phyloP scores from a whole-genome alignment of 2,888 invertebrate genomes.

The Barypeithes pellucidus region DNA sequence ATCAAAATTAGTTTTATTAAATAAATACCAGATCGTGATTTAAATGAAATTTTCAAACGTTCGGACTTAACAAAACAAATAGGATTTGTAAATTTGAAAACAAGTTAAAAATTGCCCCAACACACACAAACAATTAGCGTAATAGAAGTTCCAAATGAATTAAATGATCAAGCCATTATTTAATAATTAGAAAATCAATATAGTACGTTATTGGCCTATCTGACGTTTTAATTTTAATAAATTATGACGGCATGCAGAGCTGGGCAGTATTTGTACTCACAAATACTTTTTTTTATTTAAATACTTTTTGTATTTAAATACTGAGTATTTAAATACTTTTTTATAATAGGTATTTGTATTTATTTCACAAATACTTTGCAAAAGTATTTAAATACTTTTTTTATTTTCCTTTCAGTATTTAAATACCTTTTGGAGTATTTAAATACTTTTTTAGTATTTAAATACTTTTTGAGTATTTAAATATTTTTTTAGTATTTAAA shows the following conservation, averaged over 20 bases:
- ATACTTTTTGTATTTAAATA: no score
- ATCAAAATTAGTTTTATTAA: constrained; percentile 48
- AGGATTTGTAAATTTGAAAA: constrained; percentile 50
- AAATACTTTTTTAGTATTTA: no score
- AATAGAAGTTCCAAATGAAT: constrained; percentile 49
- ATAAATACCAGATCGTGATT: constrained; percentile 40
- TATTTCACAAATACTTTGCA: no score
- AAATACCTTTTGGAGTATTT: no score
- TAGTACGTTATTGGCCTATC: not conserved
- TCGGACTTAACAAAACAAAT: constrained; percentile 45
- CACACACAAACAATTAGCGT: constrained; percentile 48
- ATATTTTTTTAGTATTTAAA: no score
- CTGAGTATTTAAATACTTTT: no score
- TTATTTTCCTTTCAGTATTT: no score
- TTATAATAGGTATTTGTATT: no score
- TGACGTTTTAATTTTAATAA: constrained; percentile 26
- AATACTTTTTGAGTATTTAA: no score
- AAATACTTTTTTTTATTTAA: no score
- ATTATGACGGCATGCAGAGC: constrained; percentile 8
- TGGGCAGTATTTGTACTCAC: no score
- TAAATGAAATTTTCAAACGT: constrained; percentile 52
- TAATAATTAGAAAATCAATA: constrained; percentile 40
- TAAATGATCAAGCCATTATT: constrained; percentile 42
- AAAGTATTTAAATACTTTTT: no score
- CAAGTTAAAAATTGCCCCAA: constrained; percentile 36